Evolutionary conservation across 2,888 invertebrate species (phyloP), one percentile per base, ranked within the genome.

Genomic region (Tribolium freemani): DNA sequence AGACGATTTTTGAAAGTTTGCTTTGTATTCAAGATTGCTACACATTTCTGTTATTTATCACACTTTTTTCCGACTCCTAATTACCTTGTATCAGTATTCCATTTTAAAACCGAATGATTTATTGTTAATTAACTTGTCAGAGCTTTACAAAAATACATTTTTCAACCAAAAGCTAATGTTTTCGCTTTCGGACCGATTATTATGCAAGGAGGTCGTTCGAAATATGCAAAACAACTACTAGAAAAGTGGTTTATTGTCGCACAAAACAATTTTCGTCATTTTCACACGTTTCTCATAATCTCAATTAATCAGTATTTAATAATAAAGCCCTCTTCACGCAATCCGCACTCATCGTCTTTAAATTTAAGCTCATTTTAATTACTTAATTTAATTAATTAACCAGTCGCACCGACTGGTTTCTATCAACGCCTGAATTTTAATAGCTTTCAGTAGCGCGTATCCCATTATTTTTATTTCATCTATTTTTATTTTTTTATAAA

Each of bases 301-400:
- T 5, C 26, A 26, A 26, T 26, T 26, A 26, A 26, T 26, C 26
- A 26, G 5, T 3, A 26, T 26, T 5, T 26, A 26, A 26, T 26
- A 26, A 26, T 26, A 26, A 5, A 26, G 26, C 5, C 26, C 26
- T 38, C 38, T 38, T 38, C 38, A 8, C 38, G n/a, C 9, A 38
- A 38, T 38, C 31, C 31, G 6, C n/a, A n/a, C 38, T 8, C 31
- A 31, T 31, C 31, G 5, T 31, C 31, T 9, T 8, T 5, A 38
- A 8, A 8, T 64, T 38, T 53, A 6, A 48, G 53, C 53, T 66
- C 53, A 16, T 54, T 21, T 54, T 66, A 66, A 66, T 54, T 66
- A 56, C 66, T 66, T 54, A 66, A 66, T 54, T 63, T 56, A 56
- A 53, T 66, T 45, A 66, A 66, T 63, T 63, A 63, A 63, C 38